Percentiles rank a stretch among this genome's conserved stretches.
phyloP scores from a whole-genome alignment of 2,888 invertebrate species.

The Aleiodes alternator region DNA sequence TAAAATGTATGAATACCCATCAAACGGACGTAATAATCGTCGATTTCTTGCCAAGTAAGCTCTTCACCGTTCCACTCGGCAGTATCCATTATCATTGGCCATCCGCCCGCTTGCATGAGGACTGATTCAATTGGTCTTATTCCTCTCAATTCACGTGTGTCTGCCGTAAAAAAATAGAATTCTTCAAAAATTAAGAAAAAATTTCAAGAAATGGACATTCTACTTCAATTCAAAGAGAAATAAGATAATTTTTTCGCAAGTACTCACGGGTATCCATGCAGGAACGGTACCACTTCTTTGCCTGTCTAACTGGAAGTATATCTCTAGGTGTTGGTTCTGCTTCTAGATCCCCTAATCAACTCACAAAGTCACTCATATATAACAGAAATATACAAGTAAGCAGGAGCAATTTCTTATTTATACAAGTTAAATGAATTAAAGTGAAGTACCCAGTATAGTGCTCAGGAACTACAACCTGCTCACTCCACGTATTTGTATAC shows the following conservation, averaged over 20 bases:
- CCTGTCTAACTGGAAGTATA: conserved; percentile 56
- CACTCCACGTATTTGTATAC: too few species aligned
- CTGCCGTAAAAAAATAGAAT: neutral
- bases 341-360: conserved; percentile 52
- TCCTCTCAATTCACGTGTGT: conserved; percentile 50
- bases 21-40: conserved; percentile 57
- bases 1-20: conserved; percentile 49
- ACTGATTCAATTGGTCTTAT: conserved; percentile 59
- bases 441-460: too few species aligned
- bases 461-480: too few species aligned
- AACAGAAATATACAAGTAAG: too few species aligned
- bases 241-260: too few species aligned
- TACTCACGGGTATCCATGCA: conserved; percentile 59
- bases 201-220: too few species aligned
- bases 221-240: too few species aligned
- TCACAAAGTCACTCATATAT: neutral
- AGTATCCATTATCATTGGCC: conserved; percentile 62
- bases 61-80: conserved; percentile 59
- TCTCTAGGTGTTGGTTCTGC: conserved; percentile 48
- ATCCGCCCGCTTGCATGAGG: conserved; percentile 59
- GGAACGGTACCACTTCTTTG: conserved; percentile 59
- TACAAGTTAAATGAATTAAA: neutral
- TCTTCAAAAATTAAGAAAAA: too few species aligned
- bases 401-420: too few species aligned
- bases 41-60: conserved; percentile 60